phyloP scores from a whole-genome alignment of 2,888 invertebrate species.

The Chironomus riparius region DNA sequence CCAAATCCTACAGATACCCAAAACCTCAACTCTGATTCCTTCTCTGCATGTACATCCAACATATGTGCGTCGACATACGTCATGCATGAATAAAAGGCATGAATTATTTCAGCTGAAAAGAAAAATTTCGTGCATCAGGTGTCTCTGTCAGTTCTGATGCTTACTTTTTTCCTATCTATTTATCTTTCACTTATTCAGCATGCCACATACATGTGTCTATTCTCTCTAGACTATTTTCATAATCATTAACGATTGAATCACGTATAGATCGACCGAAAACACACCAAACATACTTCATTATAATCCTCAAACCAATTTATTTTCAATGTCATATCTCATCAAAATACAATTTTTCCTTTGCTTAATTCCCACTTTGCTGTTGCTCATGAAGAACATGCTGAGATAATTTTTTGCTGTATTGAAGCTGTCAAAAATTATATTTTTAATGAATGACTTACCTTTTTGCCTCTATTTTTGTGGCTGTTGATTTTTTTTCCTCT shows the following conservation, averaged over 20 bases:
- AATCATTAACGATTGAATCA: conserved; percentile 7
- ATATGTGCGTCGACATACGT: not conserved
- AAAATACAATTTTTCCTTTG: not conserved
- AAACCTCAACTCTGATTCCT: too few species aligned
- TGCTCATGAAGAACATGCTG: not conserved
- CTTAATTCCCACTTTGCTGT: not conserved
- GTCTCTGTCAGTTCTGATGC: not conserved
- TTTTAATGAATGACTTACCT: not conserved
- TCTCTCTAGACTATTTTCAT: not conserved
- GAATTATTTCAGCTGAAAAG: not conserved
- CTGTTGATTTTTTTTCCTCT: not conserved
- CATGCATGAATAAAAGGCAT: not conserved
- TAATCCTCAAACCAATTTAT: conserved; percentile 14
- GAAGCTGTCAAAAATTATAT: not conserved
- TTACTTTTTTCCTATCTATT: not conserved
- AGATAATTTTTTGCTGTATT: not conserved
- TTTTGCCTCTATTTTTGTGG: not conserved
- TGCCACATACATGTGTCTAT: not conserved
- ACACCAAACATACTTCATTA: not conserved
- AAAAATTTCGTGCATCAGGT: conserved; percentile 11
- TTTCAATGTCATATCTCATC: conserved; percentile 16
- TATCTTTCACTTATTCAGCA: not conserved
- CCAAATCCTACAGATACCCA: too few species aligned
- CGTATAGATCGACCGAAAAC: not conserved
- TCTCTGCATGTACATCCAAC: not conserved